A percentile compares a stretch with the other conserved stretches of the same genome.
phyloP scores from a whole-genome alignment of 2,888 invertebrate species.

The Drosophila hawaiiensis region DNA sequence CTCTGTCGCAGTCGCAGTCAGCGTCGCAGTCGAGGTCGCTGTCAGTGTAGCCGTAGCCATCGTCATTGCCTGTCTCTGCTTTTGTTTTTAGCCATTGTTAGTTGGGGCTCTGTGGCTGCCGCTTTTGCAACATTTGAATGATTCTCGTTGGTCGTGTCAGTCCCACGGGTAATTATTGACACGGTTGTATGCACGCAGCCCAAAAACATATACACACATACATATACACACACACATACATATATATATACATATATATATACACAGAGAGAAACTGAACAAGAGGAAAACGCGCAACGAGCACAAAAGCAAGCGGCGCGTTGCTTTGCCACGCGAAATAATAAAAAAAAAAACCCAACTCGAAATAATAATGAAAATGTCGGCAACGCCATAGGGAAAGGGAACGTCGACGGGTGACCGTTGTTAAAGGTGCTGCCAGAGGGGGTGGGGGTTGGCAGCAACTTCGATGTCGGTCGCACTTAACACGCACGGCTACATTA shows the following conservation, averaged over 20 bases:
- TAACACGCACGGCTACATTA: slow-evolving; percentile 74
- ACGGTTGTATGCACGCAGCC: slow-evolving; percentile 84
- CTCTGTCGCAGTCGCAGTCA: slow-evolving; percentile 2
- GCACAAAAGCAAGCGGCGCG: slow-evolving; percentile 62
- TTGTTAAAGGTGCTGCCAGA: slow-evolving; percentile 38
- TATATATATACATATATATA: slow-evolving; percentile 38
- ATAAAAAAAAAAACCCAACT: slow-evolving; percentile 61
- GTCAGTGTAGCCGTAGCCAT: slow-evolving; percentile 10
- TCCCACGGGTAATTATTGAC: slow-evolving; percentile 84
- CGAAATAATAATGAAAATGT: slow-evolving; percentile 81
- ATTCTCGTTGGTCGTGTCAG: slow-evolving; percentile 83
- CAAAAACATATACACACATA: slow-evolving; percentile 65
- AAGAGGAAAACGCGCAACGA: slow-evolving; percentile 23
- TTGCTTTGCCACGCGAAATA: slow-evolving; percentile 79
- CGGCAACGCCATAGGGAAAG: slow-evolving; percentile 44
- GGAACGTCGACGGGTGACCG: slow-evolving; percentile 23
- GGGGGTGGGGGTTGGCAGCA: slow-evolving; percentile 25
- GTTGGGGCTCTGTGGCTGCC: slow-evolving; percentile 61
- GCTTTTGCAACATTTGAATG: slow-evolving; percentile 83
- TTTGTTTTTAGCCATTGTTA: slow-evolving; percentile 80
- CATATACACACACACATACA: too few relatives aligned
- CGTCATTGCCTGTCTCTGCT: slow-evolving; percentile 62
- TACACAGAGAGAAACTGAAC: slow-evolving; percentile 42
- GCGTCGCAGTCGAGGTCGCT: slow-evolving; percentile 16
- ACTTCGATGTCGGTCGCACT: slow-evolving; percentile 69